phyloP scores from a whole-genome alignment of 1,140 invertebrate genomes.

The Megalopta genalis region DNA sequence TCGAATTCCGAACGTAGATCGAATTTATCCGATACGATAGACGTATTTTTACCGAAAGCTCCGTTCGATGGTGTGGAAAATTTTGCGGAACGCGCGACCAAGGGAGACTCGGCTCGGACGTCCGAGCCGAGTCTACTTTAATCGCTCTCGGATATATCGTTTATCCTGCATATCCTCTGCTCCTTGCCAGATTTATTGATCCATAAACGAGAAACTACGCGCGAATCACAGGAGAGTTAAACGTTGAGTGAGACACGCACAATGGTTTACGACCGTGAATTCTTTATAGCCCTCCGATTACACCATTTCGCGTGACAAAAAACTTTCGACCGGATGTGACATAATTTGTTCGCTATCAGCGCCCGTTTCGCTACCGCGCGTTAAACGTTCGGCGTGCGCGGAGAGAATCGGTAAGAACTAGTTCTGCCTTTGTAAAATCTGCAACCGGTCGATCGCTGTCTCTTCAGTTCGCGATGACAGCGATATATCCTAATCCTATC shows the following conservation, averaged over 20 bases:
- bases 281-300: constrained; percentile 43
- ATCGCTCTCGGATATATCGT: constrained; percentile 23
- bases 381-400: too few relatives aligned
- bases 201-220: constrained; percentile 42
- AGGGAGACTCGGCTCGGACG: constrained; percentile 7
- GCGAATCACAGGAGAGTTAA: constrained; percentile 35
- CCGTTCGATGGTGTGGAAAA: too few relatives aligned
- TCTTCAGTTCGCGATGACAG: too few relatives aligned
- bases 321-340: constrained; percentile 1
- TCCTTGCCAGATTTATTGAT: constrained; percentile 50
- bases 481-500: too few relatives aligned
- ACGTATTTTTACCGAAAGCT: too few relatives aligned
- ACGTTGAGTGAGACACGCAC: constrained; percentile 41
- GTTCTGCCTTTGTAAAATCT: too few relatives aligned
- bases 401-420: too few relatives aligned
- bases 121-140: not conserved
- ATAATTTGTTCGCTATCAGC: constrained; percentile 26
- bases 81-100: too few relatives aligned
- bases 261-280: constrained; percentile 34
- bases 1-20: too few relatives aligned
- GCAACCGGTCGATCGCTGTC: too few relatives aligned
- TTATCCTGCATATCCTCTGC: constrained; percentile 13
- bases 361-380: not conserved
- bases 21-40: too few relatives aligned
- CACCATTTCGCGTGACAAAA: constrained; percentile 20